These are phyloP conservation scores for Lasiurus cinereus DNA, from an alignment of 2,113 vertebrate species.

Conservation along the genomic window DNA sequence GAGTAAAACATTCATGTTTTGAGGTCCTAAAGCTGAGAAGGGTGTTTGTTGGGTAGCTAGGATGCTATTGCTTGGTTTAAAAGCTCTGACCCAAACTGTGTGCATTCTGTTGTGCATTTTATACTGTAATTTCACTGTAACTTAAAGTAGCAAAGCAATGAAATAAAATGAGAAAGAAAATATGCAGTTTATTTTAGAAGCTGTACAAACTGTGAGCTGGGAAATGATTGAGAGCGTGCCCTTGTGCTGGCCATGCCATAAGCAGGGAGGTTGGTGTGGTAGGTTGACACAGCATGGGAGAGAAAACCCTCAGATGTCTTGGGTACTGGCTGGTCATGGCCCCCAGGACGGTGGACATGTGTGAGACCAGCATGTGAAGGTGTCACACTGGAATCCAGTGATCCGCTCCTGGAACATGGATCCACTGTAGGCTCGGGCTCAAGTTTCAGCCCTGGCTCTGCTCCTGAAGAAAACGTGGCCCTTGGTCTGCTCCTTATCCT, in stretches of 20 bases:
- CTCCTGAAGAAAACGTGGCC: background rate
- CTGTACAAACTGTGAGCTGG: background rate
- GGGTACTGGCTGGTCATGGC: rapidly evolving
- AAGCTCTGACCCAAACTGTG: background rate
- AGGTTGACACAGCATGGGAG: rapidly evolving
- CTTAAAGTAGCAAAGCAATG: background rate
- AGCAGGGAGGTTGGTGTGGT: rapidly evolving
- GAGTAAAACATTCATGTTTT: background rate
- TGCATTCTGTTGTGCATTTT: background rate
- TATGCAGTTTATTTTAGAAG: background rate
- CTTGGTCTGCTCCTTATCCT: background rate
- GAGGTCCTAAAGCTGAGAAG: background rate
- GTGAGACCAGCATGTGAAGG: too few relatives aligned
- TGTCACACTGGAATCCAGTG: rapidly evolving
- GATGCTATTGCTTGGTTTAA: background rate
- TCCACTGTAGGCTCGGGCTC: background rate
- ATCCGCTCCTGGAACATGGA: background rate
- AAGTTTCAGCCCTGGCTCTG: background rate
- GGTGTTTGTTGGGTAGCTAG: background rate
- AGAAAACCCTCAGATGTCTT: background rate
- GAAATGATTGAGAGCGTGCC: rapidly evolving
- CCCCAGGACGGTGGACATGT: background rate
- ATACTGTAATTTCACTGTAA: background rate
- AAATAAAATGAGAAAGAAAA: background rate
- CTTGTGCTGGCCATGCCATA: background rate